Conservation (phyloP, 2,888 invertebrate genomes). For the Apamea monoglypha region DNA sequence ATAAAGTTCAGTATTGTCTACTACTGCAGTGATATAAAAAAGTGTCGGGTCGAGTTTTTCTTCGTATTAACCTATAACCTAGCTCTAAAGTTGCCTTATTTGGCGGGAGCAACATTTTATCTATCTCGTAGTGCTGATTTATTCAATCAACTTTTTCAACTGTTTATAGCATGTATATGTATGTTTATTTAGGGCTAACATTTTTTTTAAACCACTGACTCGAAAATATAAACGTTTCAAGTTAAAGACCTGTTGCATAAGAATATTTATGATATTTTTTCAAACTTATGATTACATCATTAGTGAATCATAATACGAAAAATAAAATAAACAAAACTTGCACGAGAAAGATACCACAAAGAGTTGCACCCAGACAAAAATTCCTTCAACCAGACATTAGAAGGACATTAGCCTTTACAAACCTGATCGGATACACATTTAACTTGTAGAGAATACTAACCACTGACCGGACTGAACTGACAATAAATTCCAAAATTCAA, state of each 20-base stretch:
- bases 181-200: neutral
- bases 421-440: constrained; percentile 10
- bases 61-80: constrained; percentile 58
- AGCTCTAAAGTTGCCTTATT: constrained; percentile 57
- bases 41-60: constrained; percentile 59
- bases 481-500: constrained; percentile 14
- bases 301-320: neutral
- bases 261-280: neutral
- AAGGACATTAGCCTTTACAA: constrained; percentile 28
- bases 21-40: constrained; percentile 41
- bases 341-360: neutral
- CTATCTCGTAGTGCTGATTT: constrained; percentile 57
- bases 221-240: neutral
- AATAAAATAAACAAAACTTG: neutral
- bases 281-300: neutral
- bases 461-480: neutral
- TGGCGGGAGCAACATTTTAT: constrained; percentile 60
- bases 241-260: too few species aligned
- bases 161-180: constrained; percentile 1
- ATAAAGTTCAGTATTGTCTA: constrained; percentile 28
- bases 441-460: constrained; percentile 3
- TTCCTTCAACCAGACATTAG: neutral
- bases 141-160: constrained; percentile 56
- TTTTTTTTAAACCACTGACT: neutral
- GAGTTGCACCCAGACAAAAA: neutral